Evolutionary conservation across 2,113 vertebrate species (phyloP).

Genomic region (Paratilapia polleni): DNA sequence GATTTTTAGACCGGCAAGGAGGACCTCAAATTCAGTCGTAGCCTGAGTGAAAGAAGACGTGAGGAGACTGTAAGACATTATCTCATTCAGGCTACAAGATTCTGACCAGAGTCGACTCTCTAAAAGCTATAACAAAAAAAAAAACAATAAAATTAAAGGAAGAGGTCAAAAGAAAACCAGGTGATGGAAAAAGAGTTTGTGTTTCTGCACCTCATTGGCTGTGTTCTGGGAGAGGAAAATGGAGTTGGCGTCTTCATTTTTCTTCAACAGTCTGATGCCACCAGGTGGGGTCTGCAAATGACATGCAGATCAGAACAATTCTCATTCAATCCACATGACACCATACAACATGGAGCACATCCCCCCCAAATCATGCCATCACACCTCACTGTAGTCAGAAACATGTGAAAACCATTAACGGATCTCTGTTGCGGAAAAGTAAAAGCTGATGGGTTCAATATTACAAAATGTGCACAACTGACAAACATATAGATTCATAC

Average conservation of each 20-base stretch:
- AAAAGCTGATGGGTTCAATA: background rate
- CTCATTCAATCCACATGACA: too few species aligned
- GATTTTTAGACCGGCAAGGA: conserved; percentile 89
- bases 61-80: background rate
- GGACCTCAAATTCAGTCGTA: conserved; percentile 86
- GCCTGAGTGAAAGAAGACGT: conserved; percentile 63
- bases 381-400: background rate
- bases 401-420: background rate
- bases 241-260: conserved; percentile 74
- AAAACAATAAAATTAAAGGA: too few species aligned
- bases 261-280: conserved; percentile 79
- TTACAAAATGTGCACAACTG: background rate
- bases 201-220: conserved; percentile 72
- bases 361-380: background rate
- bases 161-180: background rate
- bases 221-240: conserved; percentile 50
- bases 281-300: conserved; percentile 41
- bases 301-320: background rate
- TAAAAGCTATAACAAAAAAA: background rate
- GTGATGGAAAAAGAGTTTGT: background rate
- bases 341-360: accelerated
- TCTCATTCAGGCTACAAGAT: accelerated
- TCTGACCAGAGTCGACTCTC: background rate
- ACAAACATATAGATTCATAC: background rate
- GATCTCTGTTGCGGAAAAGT: background rate